These are phyloP conservation scores for Biston betularia DNA, from an alignment of 2,888 invertebrate species.

Conservation along the genomic window DNA sequence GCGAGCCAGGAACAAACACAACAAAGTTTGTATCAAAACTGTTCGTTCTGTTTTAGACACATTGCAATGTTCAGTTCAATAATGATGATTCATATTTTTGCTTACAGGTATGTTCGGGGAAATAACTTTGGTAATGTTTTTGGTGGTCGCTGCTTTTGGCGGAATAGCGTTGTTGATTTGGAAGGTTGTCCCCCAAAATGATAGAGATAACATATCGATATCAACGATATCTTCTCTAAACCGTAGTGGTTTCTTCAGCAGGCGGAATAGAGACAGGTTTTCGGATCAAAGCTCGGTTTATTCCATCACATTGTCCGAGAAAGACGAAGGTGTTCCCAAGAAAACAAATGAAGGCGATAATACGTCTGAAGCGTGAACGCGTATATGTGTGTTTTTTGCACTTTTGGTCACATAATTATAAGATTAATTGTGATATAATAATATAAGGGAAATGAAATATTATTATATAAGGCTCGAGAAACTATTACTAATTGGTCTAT, in stretches of 20 bases:
- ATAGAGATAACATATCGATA: conserved; percentile 81
- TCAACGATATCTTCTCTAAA: conserved; percentile 76
- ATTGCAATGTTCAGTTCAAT: not conserved
- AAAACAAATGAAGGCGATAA: conserved; percentile 76
- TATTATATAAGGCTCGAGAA: conserved; percentile 6
- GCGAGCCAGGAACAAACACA: conserved; percentile 71
- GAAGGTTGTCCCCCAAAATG: conserved; percentile 84
- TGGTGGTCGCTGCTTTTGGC: conserved; percentile 86
- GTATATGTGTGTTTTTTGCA: conserved; percentile 48
- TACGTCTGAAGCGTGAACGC: conserved; percentile 78
- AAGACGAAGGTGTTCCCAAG: conserved; percentile 69
- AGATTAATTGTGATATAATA: conserved; percentile 42
- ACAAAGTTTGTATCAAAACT: conserved; percentile 63
- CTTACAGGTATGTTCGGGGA: conserved; percentile 80
- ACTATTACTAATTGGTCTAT: conserved; percentile 13
- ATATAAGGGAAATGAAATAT: conserved; percentile 26
- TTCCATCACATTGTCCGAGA: conserved; percentile 81
- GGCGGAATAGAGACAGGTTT: conserved; percentile 75
- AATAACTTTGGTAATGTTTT: conserved; percentile 83
- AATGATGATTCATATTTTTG: conserved; percentile 11
- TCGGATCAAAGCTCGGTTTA: conserved; percentile 81
- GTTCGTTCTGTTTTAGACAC: not conserved
- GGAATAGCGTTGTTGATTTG: conserved; percentile 84
- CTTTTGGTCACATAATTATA: conserved; percentile 44
- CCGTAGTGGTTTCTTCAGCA: conserved; percentile 73